Conservation (phyloP, 1,140 invertebrate species). For the Drosophila nigromelanica region DNA sequence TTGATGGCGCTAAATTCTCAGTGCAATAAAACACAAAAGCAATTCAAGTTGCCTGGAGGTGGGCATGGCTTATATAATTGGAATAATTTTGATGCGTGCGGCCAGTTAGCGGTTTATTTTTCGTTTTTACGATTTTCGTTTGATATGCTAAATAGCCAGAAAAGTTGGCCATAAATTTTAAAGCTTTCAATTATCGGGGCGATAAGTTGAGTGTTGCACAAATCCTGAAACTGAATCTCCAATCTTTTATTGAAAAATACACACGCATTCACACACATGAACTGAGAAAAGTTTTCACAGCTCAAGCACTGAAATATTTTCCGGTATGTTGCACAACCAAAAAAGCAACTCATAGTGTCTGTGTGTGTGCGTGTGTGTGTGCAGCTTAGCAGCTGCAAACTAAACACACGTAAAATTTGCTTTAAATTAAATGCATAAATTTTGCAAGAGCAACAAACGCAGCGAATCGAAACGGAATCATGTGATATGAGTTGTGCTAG, state of each 20-base stretch:
- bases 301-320: conserved; percentile 54
- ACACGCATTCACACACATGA: conserved; percentile 4
- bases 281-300: conserved; percentile 38
- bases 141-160: conserved; percentile 44
- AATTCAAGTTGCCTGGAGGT: conserved; percentile 12
- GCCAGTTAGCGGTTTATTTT: background rate
- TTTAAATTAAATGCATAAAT: conserved; percentile 70
- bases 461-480: conserved; percentile 40
- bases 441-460: conserved; percentile 49
- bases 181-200: conserved; percentile 73
- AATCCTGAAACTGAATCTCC: conserved; percentile 34
- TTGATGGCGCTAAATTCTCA: conserved; percentile 63
- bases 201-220: conserved; percentile 64
- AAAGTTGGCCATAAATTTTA: conserved; percentile 73
- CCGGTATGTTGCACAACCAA: conserved; percentile 51
- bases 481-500: conserved; percentile 15
- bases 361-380: conserved; percentile 22
- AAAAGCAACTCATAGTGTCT: conserved; percentile 20
- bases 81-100: conserved; percentile 33
- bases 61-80: conserved; percentile 23
- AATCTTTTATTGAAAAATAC: background rate
- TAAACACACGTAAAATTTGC: conserved; percentile 52
- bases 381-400: conserved; percentile 45
- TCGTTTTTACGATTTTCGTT: conserved; percentile 29
- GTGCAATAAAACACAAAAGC: conserved; percentile 48